Evolutionary conservation across 2,888 invertebrate genomes (phyloP), one percentile per base, ranked within the genome.

Genomic region (Cyclophora albipunctata): DNA sequence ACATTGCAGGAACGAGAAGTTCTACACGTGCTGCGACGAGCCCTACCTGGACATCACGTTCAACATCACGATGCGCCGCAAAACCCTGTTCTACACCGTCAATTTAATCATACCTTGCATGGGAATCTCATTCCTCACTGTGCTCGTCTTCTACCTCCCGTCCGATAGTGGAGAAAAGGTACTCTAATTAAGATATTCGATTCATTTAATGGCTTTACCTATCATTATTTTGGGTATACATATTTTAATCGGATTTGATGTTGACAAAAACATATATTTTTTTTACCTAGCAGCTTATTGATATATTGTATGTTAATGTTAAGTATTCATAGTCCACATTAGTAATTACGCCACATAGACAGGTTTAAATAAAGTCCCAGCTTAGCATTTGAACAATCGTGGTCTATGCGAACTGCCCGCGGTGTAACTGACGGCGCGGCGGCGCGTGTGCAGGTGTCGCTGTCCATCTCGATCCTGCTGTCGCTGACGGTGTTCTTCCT

Each of bases 61-160:
- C 91, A 98, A 98, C 90, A 98, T 99, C 75, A 98, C 98, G 62
- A 95, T 98, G 95, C 91, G 97, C 69, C 91, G 98, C 67, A 98
- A 98, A 90, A 97, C 98, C 49, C 91, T 98, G 66, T 98, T 98
- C 91, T 98, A 98, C 91, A 98, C 97, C 44, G 96, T 98, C 69
- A 98, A 98, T 90, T 92, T 98, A 74, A 97, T 98, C 84, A 96
- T 98, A 78, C 98, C 97, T 58, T 98, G 98, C 83, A 96, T 98
- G 93, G 97, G 97, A 63, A 98, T 98, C 83, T 97, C 97, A 66
- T 97, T 97, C 86, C 93, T 98, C 76, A 98, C 98, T 66, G 96
- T 98, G 71, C 93, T 98, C 75, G 98, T 98, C 73, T 98, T 98
- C 91, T 98, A 98, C 88, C 90, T 98, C 81, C 98, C 98, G 63